These are phyloP conservation scores for Limnodromus scolopaceus DNA, from an alignment of 2,797 vertebrate species.

Conservation along the genomic window DNA sequence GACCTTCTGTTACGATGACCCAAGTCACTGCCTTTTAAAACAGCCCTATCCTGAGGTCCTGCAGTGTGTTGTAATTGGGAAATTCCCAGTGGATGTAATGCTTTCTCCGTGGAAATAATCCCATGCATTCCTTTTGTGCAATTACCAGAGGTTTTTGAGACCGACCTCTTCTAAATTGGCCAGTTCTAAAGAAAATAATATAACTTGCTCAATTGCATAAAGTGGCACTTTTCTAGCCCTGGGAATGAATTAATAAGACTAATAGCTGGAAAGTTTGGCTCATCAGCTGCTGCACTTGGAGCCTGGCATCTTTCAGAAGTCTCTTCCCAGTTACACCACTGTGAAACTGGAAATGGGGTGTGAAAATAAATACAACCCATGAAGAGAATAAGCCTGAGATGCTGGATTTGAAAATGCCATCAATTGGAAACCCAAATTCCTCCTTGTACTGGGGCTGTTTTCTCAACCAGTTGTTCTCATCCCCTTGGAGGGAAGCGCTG, in stretches of 20 bases:
- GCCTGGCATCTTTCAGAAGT: neutral
- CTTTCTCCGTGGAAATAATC: neutral
- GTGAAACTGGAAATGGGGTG: neutral
- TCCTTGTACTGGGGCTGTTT: neutral
- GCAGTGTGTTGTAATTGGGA: neutral
- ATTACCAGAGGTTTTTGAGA: neutral
- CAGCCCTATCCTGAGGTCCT: neutral
- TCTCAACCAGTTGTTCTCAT: neutral
- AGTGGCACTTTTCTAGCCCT: neutral
- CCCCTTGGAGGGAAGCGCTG: neutral
- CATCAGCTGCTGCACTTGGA: neutral
- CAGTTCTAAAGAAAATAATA: fast-evolving
- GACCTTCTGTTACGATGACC: neutral
- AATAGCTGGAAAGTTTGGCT: neutral
- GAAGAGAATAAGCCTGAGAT: neutral
- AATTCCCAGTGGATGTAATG: neutral
- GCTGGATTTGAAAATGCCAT: neutral
- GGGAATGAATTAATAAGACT: neutral
- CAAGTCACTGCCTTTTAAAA: neutral
- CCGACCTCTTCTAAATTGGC: neutral
- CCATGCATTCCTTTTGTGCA: neutral
- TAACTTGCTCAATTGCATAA: neutral
- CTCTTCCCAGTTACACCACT: neutral
- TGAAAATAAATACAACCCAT: neutral
- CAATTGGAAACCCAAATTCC: neutral